Percentiles rank a stretch among this genome's conserved stretches.
These are phyloP conservation scores for Bombus fervidus DNA, from an alignment of 1,140 invertebrate species.

Conservation along the genomic window DNA sequence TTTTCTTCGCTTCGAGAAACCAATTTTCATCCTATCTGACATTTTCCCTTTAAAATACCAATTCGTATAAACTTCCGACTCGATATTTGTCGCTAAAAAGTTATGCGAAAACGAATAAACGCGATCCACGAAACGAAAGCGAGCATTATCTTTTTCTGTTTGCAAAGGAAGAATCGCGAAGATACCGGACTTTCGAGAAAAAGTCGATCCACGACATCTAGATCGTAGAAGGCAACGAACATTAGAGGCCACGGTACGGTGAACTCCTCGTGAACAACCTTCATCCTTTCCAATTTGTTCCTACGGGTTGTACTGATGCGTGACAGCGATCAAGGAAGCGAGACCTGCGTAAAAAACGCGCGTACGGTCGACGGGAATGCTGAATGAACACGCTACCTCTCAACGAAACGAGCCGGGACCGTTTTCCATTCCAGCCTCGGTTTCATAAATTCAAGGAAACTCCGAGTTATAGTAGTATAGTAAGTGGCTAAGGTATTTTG, in stretches of 20 bases:
- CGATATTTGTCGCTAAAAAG: background rate
- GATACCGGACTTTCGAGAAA: constrained; percentile 29
- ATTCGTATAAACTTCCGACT: no score
- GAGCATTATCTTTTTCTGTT: background rate
- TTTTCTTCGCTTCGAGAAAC: background rate
- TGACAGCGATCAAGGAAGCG: constrained; percentile 55
- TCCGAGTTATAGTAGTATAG: background rate
- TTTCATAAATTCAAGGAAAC: background rate
- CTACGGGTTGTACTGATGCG: constrained; percentile 29
- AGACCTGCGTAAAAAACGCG: constrained; percentile 54
- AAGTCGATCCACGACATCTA: constrained; percentile 2
- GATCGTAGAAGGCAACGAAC: constrained; percentile 11
- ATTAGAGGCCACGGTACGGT: constrained; percentile 59
- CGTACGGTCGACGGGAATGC: background rate
- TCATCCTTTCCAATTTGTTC: constrained; percentile 55
- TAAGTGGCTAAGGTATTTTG: background rate
- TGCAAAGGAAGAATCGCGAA: background rate
- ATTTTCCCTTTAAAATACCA: background rate
- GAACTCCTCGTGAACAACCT: constrained; percentile 59
- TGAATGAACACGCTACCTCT: constrained; percentile 28
- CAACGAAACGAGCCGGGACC: background rate
- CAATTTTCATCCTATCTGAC: background rate
- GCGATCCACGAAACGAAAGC: background rate
- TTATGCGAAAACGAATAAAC: background rate
- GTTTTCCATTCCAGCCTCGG: background rate